phyloP scores from a whole-genome alignment of 2,797 vertebrate genomes.

The Silurus aristotelis region DNA sequence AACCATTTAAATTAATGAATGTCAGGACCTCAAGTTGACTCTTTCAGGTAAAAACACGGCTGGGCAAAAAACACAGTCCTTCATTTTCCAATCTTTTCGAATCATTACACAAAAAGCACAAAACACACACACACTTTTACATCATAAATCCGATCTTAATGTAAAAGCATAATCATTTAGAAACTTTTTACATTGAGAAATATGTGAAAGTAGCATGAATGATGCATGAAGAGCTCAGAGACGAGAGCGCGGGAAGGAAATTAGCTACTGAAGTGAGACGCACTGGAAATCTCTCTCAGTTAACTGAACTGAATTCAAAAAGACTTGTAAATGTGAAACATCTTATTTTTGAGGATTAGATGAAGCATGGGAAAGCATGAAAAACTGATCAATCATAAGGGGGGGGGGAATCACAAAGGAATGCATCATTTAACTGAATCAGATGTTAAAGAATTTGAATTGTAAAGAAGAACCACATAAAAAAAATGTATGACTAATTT shows the following conservation, averaged over 20 bases:
- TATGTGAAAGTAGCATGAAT: not conserved
- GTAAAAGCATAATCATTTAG: not conserved
- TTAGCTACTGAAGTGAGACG: not conserved
- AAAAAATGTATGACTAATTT: no score
- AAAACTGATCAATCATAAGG: no score
- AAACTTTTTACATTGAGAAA: not conserved
- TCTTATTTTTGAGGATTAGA: no score
- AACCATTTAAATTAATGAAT: constrained; percentile 24
- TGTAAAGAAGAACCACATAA: no score
- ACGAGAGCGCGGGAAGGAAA: not conserved
- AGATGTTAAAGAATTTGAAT: no score
- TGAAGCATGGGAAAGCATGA: no score
- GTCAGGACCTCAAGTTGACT: constrained; percentile 6
- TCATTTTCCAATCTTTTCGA: not conserved
- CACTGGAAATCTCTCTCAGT: not conserved
- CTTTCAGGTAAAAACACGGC: not conserved
- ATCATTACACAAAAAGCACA: not conserved
- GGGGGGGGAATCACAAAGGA: no score
- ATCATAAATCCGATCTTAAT: not conserved
- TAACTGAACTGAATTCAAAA: not conserved
- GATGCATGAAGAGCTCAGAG: not conserved
- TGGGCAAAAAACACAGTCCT: not conserved
- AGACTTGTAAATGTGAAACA: no score
- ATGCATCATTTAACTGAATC: no score
- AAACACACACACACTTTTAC: not conserved